Base-by-base conservation (phyloP, 1,140 invertebrate genomes). In the Leptopilina boulardi region DNA sequence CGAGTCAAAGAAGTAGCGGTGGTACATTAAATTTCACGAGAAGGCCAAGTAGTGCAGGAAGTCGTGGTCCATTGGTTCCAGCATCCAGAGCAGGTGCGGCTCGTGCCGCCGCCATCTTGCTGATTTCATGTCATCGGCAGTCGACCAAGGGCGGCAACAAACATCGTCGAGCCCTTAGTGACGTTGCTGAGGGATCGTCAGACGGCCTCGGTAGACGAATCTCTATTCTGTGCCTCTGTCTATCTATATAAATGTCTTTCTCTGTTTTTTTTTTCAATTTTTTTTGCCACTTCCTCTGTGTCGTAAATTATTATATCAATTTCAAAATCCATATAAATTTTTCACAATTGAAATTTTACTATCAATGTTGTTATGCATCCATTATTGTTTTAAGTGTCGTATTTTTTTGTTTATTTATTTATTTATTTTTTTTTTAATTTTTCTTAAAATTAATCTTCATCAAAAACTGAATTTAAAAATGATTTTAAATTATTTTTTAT, bases 101-200 rank as follows among this genome's bases (percentile, higher is more conserved):
- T 91, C 94, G 95, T 90, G 93, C 95, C 91, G 95, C 95, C 90
- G 95, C 95, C 94, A 96, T 96, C 94, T 95, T 96, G 94, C 94
- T 96, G 92, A 96, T 96, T 93, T 96, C 95, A 92, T 96, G 94
- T 92, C 95, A 95, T 92, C 93, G 95, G 86, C 92, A 92, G 90
- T 92, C 93, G 74, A 87, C 85, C 81, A 89, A 88, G 81, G 86
- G 84, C 76, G 84, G 83, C 75, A 89, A 87, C 83, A 89, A 88
- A 83, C 90, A 91, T 77, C 89, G 89, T 79, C 87, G 89, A 82
- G 88, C 89, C 83, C 90, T 90, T 87, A 90, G 89, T 85, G 92
- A 91, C 90, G 92, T 93, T 89, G 92, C 92, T 87, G 91, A 92
- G 89, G 91, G 90, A 86, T 89, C 89, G 77, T 87, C 88, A 82